A percentile compares a stretch with the other conserved stretches of the same genome.
These are phyloP conservation scores for Connochaetes taurinus DNA, from an alignment of 2,113 vertebrate species.

Conservation along the genomic window DNA sequence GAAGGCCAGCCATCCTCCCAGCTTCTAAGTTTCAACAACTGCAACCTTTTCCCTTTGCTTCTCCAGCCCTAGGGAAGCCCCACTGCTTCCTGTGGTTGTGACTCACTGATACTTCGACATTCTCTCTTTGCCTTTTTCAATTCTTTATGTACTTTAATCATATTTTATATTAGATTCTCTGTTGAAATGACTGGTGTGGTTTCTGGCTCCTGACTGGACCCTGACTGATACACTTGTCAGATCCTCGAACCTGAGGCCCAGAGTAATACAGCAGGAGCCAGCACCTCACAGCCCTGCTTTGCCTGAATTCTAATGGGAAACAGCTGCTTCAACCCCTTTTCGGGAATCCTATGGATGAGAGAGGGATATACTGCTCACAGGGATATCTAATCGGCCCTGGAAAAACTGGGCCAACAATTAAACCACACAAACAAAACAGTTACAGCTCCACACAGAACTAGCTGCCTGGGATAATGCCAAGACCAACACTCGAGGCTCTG, in stretches of 20 bases:
- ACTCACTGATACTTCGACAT: background rate
- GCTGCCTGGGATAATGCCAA: background rate
- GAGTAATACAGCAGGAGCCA: background rate
- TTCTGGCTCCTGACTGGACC: background rate
- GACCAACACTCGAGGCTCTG: background rate
- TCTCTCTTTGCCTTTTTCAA: background rate
- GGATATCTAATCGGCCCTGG: background rate
- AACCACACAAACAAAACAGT: slow-evolving; percentile 38
- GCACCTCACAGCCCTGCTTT: background rate
- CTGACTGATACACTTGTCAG: background rate
- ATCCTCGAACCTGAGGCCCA: background rate
- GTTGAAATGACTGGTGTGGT: background rate
- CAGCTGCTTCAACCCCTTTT: background rate
- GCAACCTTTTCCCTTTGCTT: background rate
- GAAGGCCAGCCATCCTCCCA: background rate
- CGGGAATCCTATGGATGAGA: background rate
- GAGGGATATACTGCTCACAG: background rate
- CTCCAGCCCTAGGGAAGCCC: background rate
- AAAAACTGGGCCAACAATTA: slow-evolving; percentile 33
- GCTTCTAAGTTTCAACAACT: background rate
- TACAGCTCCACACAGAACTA: background rate
- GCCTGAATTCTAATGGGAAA: background rate
- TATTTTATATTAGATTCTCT: background rate
- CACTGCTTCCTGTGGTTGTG: background rate
- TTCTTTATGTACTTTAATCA: background rate